Conservation (phyloP, 1,140 invertebrate species). For the Trachelipus rathkii region DNA sequence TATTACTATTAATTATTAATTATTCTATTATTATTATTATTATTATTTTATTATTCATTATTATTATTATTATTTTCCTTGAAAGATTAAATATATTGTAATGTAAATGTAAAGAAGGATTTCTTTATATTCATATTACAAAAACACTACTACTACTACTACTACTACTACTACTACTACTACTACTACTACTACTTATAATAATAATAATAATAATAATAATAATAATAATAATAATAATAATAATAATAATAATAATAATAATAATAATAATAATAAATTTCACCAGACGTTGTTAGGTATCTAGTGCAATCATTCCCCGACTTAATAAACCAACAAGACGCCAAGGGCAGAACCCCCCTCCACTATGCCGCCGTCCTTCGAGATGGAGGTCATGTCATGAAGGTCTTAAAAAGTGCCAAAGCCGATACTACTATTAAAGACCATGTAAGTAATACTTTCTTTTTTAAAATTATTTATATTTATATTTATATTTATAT, state of each 20-base stretch:
- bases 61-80: too few relatives aligned
- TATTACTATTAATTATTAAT: too few relatives aligned
- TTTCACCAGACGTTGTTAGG: conserved; percentile 26
- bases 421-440: conserved; percentile 74
- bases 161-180: too few relatives aligned
- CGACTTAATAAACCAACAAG: conserved; percentile 59
- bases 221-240: conserved; percentile 10
- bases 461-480: too few relatives aligned
- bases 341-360: conserved; percentile 77
- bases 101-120: too few relatives aligned
- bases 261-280: background rate
- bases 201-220: conserved; percentile 6
- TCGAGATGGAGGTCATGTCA: conserved; percentile 81
- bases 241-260: background rate
- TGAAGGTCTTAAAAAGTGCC: conserved; percentile 74
- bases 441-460: conserved; percentile 80
- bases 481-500: too few relatives aligned
- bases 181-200: too few relatives aligned
- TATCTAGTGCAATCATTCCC: conserved; percentile 65
- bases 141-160: too few relatives aligned
- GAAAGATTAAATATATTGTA: too few relatives aligned
- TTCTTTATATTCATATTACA: too few relatives aligned
- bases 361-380: conserved; percentile 83
- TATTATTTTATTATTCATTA: too few relatives aligned
- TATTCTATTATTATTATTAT: too few relatives aligned